phyloP scores from a whole-genome alignment of 2,797 vertebrate species.

The Gymnothorax javanicus region DNA sequence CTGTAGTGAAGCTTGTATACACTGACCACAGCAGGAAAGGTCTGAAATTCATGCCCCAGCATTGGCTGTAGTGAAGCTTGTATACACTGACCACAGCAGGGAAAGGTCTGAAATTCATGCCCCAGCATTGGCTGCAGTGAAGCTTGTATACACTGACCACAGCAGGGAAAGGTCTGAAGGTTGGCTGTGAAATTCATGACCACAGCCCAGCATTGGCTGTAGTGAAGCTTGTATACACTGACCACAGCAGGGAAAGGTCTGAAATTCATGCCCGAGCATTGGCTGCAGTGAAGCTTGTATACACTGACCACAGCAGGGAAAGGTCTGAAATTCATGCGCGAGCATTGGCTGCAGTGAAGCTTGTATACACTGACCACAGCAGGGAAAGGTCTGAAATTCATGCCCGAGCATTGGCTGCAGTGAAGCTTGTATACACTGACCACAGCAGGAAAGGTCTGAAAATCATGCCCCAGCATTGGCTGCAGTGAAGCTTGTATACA shows the following conservation, averaged over 20 bases:
- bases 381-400: slow-evolving; percentile 84
- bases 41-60: no score
- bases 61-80: neutral
- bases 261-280: no score
- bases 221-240: slow-evolving; percentile 37
- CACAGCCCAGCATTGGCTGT: neutral
- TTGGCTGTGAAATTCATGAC: no score
- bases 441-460: slow-evolving; percentile 85
- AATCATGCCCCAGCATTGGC: no score
- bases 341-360: neutral
- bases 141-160: slow-evolving; percentile 68
- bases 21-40: slow-evolving; percentile 83
- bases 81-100: slow-evolving; percentile 75
- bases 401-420: neutral
- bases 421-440: slow-evolving; percentile 60
- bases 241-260: slow-evolving; percentile 86
- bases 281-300: neutral
- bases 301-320: slow-evolving; percentile 80
- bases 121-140: neutral
- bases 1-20: neutral
- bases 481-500: neutral
- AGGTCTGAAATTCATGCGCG: no score
- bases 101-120: slow-evolving; percentile 88
- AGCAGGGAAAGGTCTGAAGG: slow-evolving; percentile 84
- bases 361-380: slow-evolving; percentile 74